Conservation (phyloP, 2,888 invertebrate genomes). For the Lucinisca nassula region DNA sequence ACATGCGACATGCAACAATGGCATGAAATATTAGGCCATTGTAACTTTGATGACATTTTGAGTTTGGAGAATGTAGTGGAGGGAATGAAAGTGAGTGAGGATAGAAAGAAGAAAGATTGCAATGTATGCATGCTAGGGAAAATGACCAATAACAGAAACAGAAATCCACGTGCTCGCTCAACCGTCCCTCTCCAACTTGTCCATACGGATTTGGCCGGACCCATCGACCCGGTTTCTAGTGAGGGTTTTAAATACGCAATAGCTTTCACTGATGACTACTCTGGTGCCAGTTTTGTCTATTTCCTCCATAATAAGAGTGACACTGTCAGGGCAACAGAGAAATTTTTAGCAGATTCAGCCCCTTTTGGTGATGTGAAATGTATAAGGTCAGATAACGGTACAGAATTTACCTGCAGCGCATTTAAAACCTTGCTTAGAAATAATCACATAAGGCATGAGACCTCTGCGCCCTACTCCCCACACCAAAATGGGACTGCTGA, state of each 20-base stretch:
- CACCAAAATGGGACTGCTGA: no score
- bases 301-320: slow-evolving; percentile 38
- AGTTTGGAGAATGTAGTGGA: slow-evolving; percentile 35
- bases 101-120: slow-evolving; percentile 31
- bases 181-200: neutral
- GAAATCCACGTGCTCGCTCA: slow-evolving; percentile 42
- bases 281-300: slow-evolving; percentile 28
- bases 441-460: no score
- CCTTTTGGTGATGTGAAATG: no score
- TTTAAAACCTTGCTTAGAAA: no score
- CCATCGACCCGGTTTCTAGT: slow-evolving; percentile 41
- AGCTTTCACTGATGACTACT: slow-evolving; percentile 46
- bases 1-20: slow-evolving; percentile 7
- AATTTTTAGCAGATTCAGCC: slow-evolving; percentile 35
- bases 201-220: slow-evolving; percentile 52
- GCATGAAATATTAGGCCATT: slow-evolving; percentile 64
- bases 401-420: no score
- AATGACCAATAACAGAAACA: slow-evolving; percentile 48
- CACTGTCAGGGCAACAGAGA: slow-evolving; percentile 31
- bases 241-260: slow-evolving; percentile 53
- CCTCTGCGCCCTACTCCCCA: no score
- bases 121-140: slow-evolving; percentile 44
- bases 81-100: neutral
- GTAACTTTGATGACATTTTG: slow-evolving; percentile 46
- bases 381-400: no score